Conservation (phyloP, 2,797 vertebrate species). For the Emys orbicularis region DNA sequence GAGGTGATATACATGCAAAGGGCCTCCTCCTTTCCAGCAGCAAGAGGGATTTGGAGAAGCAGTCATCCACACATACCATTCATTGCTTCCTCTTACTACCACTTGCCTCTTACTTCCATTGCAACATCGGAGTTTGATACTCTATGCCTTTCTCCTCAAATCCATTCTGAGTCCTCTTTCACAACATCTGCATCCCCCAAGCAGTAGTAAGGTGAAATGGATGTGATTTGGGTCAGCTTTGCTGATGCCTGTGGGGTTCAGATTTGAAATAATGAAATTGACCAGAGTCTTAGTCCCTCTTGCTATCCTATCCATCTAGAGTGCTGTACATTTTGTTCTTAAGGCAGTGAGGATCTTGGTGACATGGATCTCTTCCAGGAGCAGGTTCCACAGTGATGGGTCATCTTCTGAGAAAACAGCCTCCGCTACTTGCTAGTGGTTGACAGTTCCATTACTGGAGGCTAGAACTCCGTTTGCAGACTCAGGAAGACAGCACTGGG, state of each 20-base stretch:
- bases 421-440: background rate
- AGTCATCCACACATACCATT: background rate
- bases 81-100: background rate
- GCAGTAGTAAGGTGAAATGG: background rate
- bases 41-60: no score
- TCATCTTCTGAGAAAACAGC: background rate
- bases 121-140: background rate
- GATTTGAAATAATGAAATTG: background rate
- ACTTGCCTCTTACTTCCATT: background rate
- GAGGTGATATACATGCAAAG: background rate
- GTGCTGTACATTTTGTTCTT: background rate
- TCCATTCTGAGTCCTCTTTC: background rate
- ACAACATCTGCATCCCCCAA: background rate
- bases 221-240: background rate
- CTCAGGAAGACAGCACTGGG: background rate
- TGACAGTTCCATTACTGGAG: background rate
- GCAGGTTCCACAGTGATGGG: background rate
- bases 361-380: background rate
- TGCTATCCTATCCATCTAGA: background rate
- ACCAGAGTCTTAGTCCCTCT: background rate
- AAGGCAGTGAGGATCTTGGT: background rate
- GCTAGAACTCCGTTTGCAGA: background rate
- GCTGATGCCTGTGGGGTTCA: background rate
- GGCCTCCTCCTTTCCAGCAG: no score
- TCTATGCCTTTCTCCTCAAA: background rate